Percentiles rank a stretch among this genome's conserved stretches.
Evolutionary conservation across 2,888 invertebrate genomes (phyloP).

Genomic region (Gerris lacustris): DNA sequence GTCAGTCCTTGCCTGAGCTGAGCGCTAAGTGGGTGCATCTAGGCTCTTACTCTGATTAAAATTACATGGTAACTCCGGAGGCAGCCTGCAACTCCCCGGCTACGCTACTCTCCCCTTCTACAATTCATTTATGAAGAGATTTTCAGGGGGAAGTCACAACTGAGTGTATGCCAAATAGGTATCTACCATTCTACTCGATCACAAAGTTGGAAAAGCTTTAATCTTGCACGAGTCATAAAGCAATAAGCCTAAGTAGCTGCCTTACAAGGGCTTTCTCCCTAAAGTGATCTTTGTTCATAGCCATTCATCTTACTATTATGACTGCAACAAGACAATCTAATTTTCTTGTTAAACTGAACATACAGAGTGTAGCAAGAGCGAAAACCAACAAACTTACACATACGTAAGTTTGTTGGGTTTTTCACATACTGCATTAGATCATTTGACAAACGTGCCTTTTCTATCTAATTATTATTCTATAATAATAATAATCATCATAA

Average conservation of each 20-base stretch:
- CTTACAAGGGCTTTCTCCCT: background rate
- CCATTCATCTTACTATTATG: too few relatives aligned
- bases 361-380: too few relatives aligned
- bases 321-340: too few relatives aligned
- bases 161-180: background rate
- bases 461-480: too few relatives aligned
- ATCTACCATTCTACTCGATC: background rate
- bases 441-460: too few relatives aligned
- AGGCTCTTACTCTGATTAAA: background rate
- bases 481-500: too few relatives aligned
- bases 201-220: background rate
- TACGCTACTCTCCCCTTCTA: background rate
- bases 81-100: too few relatives aligned
- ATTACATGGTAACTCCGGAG: constrained; percentile 1
- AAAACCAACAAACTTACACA: too few relatives aligned
- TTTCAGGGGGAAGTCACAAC: background rate
- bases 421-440: too few relatives aligned
- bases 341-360: too few relatives aligned
- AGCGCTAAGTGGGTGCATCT: constrained; percentile 1
- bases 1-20: background rate
- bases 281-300: too few relatives aligned
- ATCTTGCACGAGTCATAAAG: constrained; percentile 1
- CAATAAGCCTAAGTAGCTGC: background rate
- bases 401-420: too few relatives aligned
- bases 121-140: background rate